Base-by-base conservation (phyloP, 2,888 invertebrate genomes). In the Gryllus longicercus region DNA sequence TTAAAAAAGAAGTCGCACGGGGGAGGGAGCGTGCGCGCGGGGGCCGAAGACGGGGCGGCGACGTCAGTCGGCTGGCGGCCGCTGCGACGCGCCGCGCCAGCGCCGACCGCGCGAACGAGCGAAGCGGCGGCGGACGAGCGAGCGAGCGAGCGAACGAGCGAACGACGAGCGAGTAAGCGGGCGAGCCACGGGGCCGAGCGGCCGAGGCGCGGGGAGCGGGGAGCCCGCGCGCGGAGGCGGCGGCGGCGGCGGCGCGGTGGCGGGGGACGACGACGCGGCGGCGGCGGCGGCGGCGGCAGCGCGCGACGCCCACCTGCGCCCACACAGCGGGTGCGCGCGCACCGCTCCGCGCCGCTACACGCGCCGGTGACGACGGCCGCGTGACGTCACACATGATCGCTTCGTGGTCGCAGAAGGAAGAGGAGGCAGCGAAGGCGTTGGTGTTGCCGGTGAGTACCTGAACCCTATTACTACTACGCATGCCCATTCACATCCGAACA, bases 401-500 rank as follows among this genome's bases (percentile, higher is more conserved):
- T 23, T n/a, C 77, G 77, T 38, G 38, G 77, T 49, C 49, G 77
- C 77, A n/a, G 50, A 23, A 23, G 49, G 77, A 50, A 23, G 50
- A 50, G 76, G 76, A 76, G 63, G 63, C 63, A 63, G 63, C 63
- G 63, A 75, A 75, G 18, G 77, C 77, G 77, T 77, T 77, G 77
- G 77, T 77, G 77, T 49, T 21, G 75, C 75, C 75, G 75, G 75
- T 75, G 75, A 75, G 75, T 75, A 75, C 14, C 25, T 75, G 75
- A 10, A 63, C 63, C n/a, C 63, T 63, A 63, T 63, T 63, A 63
- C 63, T 63, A 63, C 63, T n/a, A 63, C 63, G 12, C 63, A 63
- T 63, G 14, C 63, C 63, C 63, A 63, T 63, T 63, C 63, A 63
- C 63, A 63, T 14, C n/a, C 63, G 63, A 63, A 63, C 63, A 63